A percentile compares a stretch with the other conserved stretches of the same genome.
These are phyloP conservation scores for Babylonia areolata DNA, from an alignment of 1,140 invertebrate genomes.

Conservation along the genomic window DNA sequence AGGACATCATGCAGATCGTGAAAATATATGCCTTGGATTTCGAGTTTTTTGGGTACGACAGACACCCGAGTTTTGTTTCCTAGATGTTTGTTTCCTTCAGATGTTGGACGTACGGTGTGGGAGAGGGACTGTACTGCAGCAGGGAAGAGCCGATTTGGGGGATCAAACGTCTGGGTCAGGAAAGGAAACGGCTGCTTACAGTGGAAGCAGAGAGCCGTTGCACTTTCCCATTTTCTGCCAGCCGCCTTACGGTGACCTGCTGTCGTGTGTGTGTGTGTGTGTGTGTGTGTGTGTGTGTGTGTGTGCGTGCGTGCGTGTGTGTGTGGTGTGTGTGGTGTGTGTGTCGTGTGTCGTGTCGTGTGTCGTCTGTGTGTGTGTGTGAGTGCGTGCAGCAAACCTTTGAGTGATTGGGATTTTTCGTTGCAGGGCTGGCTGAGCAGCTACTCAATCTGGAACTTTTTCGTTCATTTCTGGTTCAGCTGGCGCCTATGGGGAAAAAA, in stretches of 20 bases:
- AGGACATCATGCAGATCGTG: not conserved
- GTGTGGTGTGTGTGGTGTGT: not conserved
- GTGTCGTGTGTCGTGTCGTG: not conserved
- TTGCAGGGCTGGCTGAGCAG: no score
- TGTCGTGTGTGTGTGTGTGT: not conserved
- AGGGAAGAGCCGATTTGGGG: not conserved
- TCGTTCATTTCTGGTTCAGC: no score
- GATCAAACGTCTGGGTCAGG: not conserved
- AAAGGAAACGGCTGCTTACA: not conserved
- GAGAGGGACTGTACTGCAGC: not conserved
- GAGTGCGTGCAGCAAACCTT: no score
- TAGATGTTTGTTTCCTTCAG: not conserved
- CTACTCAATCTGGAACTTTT: no score
- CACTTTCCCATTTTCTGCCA: not conserved
- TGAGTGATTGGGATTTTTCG: no score
- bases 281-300: not conserved
- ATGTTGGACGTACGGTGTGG: not conserved
- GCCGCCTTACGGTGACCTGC: not conserved
- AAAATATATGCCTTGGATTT: slow-evolving; percentile 7
- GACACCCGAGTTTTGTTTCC: not conserved
- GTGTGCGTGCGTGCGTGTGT: not conserved
- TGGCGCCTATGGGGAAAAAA: no score
- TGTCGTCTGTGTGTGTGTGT: no score
- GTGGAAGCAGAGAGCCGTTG: not conserved
- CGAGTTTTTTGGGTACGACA: slow-evolving; percentile 28